Base-by-base conservation (phyloP, 2,888 invertebrate genomes). In the Incurvaria masculella region DNA sequence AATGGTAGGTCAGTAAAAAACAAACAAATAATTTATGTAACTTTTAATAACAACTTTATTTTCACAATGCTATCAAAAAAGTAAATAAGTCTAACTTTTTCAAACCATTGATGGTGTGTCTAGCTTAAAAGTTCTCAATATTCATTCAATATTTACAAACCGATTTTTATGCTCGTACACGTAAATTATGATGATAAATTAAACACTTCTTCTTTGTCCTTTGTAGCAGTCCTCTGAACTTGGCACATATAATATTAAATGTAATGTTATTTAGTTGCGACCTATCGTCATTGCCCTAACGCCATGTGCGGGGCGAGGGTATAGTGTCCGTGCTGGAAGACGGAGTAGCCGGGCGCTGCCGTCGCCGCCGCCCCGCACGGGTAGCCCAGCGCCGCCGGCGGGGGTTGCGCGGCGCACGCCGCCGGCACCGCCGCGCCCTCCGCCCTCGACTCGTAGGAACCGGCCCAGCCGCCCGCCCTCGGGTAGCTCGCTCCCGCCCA, bases 301-400 rank as follows among this genome's bases (percentile, higher is more conserved):
- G 78, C 79, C 44, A 79, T 65, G 2, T 78, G 71, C 8, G 75
- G 71, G 59, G 73, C 75, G 50, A 76, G 61, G 55, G 71, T 75
- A 51, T 76, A 76, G 59, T 79, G 79, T 59, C 79, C 79, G 41
- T 53, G 51, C 57, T 79, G 79, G 54, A 79, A 78, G 58, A 79
- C 64, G 17, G 69, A 59, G 55, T 78, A 79, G 55, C 75, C 79
- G 42, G 79, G 76, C 51, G 79, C 79, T 4, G 72, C 57, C 8
- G 75, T 74, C 45, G 79, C 78, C 51, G 79, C 79, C 4, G 72
- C 57, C 8, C 74, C 74, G 45, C 79, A 79, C 60, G 78, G 79
- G 49, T 79, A 80, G 3, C 70, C 59, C 27, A 73, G 63, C 2
- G 71, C 63, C 0, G 66, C 52, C 0, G 72, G 56, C 0, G 72